Evolutionary conservation across 2,888 invertebrate species (phyloP), one percentile per base, ranked within the genome.

Genomic region (Pelosia muscerda): DNA sequence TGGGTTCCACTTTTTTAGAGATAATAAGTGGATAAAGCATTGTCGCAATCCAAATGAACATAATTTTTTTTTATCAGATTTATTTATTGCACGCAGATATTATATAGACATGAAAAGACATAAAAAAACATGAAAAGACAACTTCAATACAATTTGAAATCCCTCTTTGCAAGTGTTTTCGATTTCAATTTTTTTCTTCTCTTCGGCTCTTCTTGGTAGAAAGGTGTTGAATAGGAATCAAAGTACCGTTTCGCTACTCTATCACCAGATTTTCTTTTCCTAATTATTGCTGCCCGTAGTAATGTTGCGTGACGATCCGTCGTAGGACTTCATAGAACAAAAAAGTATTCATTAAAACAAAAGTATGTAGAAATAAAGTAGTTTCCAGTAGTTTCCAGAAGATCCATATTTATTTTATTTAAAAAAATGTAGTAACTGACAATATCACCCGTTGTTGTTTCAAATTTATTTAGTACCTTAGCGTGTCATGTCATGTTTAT

Each of bases 401-500:
- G n/a, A n/a, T n/a, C n/a, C n/a, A n/a, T n/a, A n/a, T n/a, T n/a
- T n/a, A n/a, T n/a, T n/a, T n/a, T n/a, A n/a, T n/a, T n/a, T 22
- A 53, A 56, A 19, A 22, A n/a, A 31, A 31, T 6, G 11, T 31
- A 58, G 22, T 34, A 58, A 34, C 22, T 23, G 34, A 23, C 23
- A n/a, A n/a, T 42, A 61, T 49, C 26, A 5, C 26, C n/a, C 28
- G 6, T 28, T 61, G 26, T 61, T 42, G 11, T 26, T 42, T n/a
- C 19, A 49, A 61, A 49, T 61, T 49, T 49, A 49, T 61, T 61
- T 53, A 15, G 55, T 57, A 38, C 57, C 38, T 55, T 26, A 59
- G 23, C 13, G 49, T 61, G 15, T 25, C 60, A 26, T 42, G 60
- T 56, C n/a, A n/a, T n/a, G 31, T 75, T 42, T 49, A 38, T 59